Percentiles rank a stretch among this genome's conserved stretches.
Evolutionary conservation across 2,113 vertebrate species (phyloP).

Genomic region (Emberiza fucata): DNA sequence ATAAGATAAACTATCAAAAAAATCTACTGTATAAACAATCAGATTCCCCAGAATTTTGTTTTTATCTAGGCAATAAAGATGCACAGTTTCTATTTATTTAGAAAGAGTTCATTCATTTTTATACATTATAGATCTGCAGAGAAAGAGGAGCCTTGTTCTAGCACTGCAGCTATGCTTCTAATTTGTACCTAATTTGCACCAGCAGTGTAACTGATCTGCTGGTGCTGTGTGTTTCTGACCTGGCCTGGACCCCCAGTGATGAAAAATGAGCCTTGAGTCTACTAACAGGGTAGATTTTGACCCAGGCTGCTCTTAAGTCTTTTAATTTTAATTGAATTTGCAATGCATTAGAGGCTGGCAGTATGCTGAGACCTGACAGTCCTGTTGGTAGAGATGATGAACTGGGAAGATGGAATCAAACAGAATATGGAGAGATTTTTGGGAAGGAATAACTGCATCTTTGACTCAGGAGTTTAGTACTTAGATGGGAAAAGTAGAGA

Average conservation of each 20-base stretch:
- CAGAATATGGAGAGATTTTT: background rate
- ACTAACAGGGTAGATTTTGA: background rate
- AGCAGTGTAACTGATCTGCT: background rate
- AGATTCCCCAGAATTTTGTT: background rate
- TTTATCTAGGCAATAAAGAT: background rate
- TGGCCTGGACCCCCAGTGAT: background rate
- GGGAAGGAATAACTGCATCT: background rate
- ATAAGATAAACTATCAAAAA: background rate
- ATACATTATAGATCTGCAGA: background rate
- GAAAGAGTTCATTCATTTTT: background rate
- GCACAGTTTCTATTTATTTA: background rate
- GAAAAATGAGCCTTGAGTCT: background rate
- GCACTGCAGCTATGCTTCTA: background rate
- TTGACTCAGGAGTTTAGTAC: background rate
- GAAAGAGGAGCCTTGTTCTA: slow-evolving; percentile 1
- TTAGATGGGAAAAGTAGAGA: background rate
- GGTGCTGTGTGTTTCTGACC: background rate
- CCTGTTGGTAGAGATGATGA: background rate
- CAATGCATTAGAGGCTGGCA: background rate
- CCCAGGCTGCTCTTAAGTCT: background rate
- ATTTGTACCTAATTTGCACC: slow-evolving; percentile 46
- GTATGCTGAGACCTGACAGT: background rate
- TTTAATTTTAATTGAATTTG: background rate
- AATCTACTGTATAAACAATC: background rate
- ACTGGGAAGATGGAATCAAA: background rate